Base-by-base conservation (phyloP, 2,888 invertebrate genomes). In the Phalera bucephala region DNA sequence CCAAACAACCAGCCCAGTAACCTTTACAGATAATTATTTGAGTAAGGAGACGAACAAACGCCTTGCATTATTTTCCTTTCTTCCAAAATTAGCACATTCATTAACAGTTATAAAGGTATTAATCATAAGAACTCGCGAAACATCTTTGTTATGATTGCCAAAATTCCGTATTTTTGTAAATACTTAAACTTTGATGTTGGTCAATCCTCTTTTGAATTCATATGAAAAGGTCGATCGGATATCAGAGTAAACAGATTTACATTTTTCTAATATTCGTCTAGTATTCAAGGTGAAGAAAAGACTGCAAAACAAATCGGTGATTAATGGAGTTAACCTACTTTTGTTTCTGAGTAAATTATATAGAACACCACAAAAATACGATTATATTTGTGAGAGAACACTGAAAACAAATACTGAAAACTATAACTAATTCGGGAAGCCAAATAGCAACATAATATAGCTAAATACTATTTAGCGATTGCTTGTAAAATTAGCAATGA, bases 81-180 rank as follows among this genome's bases (percentile, higher is more conserved):
- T 11, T 25, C 12, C 12, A 8, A 25, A 25, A 25, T 25, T 12
- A 25, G 2, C 11, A 13, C 12, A 6, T 6, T 25, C 6, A 12
- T 25, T 12, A 12, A 8, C 12, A 25, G 5, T 7, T 0, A 25
- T 25, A 8, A 10, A 23, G 23, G 5, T 11, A 23, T 21, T n/a
- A 21, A 21, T 21, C 21, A 22, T 22, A 5, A 22, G 10, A 3
- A 25, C 12, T 12, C 13, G 8, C 25, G 25, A 25, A 25, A 11
- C 4, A 41, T 29, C 38, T 45, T 53, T 23, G 31, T 38, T 52
- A 31, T 35, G 31, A 41, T 36, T 40, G 40, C 45, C 42, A 42
- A 48, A 36, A 31, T 36, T 37, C 35, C 34, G 40, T 31, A 37
- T 45, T 34, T 20, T 25, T 9, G 20, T 22, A 22, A 28, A 47